These are phyloP conservation scores for Electrona antarctica DNA, from an alignment of 2,113 vertebrate genomes.

Conservation along the genomic window DNA sequence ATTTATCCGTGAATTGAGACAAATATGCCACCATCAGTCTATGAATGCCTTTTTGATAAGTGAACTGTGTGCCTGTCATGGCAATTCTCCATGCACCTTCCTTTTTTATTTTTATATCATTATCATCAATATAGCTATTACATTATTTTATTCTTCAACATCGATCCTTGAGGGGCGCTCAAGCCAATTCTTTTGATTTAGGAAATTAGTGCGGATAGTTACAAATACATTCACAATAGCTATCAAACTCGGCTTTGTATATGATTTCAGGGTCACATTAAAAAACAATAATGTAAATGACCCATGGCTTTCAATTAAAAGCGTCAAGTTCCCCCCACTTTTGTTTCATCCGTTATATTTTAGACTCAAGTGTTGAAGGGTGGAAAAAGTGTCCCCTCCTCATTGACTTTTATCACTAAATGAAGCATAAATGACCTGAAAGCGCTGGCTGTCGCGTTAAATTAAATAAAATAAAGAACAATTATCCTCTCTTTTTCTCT, in stretches of 20 bases:
- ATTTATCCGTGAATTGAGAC: conserved; percentile 42
- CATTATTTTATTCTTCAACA: background rate
- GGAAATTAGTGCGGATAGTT: conserved; percentile 60
- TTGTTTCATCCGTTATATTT: conserved; percentile 66
- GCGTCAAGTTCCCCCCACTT: conserved; percentile 52
- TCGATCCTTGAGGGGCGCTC: conserved; percentile 12
- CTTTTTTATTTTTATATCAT: background rate
- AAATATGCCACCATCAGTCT: conserved; percentile 43
- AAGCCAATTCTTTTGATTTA: conserved; percentile 31
- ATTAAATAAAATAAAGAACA: conserved; percentile 90
- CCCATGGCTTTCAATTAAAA: conserved; percentile 79
- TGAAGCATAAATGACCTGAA: conserved; percentile 92
- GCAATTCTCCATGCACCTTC: background rate
- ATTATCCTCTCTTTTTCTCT: conserved; percentile 84
- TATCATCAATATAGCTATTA: background rate
- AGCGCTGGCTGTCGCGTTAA: conserved; percentile 86
- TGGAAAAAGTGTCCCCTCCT: conserved; percentile 73
- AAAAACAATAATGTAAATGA: conserved; percentile 78
- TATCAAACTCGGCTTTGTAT: conserved; percentile 60
- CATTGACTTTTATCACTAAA: conserved; percentile 89
- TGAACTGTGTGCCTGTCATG: background rate
- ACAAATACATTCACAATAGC: conserved; percentile 57
- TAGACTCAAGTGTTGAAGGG: conserved; percentile 68
- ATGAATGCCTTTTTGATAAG: conserved; percentile 34
- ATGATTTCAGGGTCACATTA: conserved; percentile 73